Evolutionary conservation across 2,797 vertebrate genomes (phyloP).

Genomic region (Phrynocephalus forsythii): DNA sequence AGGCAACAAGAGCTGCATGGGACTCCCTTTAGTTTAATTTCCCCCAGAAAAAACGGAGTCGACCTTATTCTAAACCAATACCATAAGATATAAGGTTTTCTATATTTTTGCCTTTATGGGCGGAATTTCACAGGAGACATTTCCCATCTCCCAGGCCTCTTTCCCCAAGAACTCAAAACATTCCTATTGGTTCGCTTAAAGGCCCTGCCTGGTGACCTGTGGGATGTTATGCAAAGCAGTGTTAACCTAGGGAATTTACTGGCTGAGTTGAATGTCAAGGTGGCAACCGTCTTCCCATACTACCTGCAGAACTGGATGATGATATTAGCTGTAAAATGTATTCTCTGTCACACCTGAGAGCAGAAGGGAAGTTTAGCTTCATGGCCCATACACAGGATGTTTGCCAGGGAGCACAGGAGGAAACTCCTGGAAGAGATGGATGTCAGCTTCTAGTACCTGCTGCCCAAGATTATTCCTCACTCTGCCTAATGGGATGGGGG

Average conservation of each 20-base stretch:
- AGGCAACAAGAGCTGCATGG: not conserved
- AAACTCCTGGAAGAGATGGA: not conserved
- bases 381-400: not conserved
- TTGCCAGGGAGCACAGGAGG: not conserved
- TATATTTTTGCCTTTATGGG: not conserved
- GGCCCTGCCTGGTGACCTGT: not conserved
- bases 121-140: not conserved
- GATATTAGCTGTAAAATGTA: not conserved
- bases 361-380: not conserved
- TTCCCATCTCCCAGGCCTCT: too few relatives aligned
- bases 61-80: not conserved
- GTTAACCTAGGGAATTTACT: not conserved
- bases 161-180: not conserved
- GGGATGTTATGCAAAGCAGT: not conserved
- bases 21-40: not conserved
- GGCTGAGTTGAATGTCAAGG: not conserved
- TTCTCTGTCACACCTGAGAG: not conserved
- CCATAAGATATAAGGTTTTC: not conserved
- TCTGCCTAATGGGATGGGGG: not conserved
- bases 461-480: not conserved
- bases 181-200: not conserved
- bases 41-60: not conserved
- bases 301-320: not conserved
- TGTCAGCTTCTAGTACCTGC: not conserved
- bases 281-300: not conserved